These are phyloP conservation scores for Dicranocentrus wangi DNA, from an alignment of 2,888 invertebrate genomes.

Conservation along the genomic window DNA sequence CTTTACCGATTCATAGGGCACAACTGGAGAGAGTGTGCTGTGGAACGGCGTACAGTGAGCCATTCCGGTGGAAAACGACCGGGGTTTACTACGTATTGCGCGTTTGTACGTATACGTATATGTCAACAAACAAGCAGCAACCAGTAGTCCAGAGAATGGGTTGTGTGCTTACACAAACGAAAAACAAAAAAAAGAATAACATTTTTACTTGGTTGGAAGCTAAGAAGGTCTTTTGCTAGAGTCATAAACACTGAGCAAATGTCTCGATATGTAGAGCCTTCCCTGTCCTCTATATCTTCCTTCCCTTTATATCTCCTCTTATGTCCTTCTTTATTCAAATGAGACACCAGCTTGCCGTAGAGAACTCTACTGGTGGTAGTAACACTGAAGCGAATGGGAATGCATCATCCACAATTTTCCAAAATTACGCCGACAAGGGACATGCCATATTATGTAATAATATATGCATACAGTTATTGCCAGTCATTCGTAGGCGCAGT, in stretches of 20 bases:
- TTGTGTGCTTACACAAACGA: too few relatives aligned
- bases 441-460: slow-evolving; percentile 46
- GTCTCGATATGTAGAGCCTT: too few relatives aligned
- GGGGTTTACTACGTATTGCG: too few relatives aligned
- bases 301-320: background rate
- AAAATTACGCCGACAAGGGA: slow-evolving; percentile 49
- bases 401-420: slow-evolving; percentile 1
- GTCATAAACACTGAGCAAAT: slow-evolving; percentile 18
- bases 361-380: too few relatives aligned
- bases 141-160: too few relatives aligned
- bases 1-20: background rate
- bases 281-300: too few relatives aligned
- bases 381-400: too few relatives aligned
- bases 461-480: slow-evolving; percentile 50
- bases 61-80: too few relatives aligned
- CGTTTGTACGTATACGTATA: too few relatives aligned
- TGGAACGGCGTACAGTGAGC: too few relatives aligned
- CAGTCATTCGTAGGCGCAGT: slow-evolving; percentile 46
- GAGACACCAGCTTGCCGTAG: slow-evolving; percentile 5
- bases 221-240: background rate
- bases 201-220: background rate
- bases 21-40: too few relatives aligned
- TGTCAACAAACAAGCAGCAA: too few relatives aligned
- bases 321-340: background rate
- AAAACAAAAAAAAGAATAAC: background rate